These are phyloP conservation scores for Illadopsis cleaveri DNA, from an alignment of 2,113 vertebrate species.

Conservation along the genomic window DNA sequence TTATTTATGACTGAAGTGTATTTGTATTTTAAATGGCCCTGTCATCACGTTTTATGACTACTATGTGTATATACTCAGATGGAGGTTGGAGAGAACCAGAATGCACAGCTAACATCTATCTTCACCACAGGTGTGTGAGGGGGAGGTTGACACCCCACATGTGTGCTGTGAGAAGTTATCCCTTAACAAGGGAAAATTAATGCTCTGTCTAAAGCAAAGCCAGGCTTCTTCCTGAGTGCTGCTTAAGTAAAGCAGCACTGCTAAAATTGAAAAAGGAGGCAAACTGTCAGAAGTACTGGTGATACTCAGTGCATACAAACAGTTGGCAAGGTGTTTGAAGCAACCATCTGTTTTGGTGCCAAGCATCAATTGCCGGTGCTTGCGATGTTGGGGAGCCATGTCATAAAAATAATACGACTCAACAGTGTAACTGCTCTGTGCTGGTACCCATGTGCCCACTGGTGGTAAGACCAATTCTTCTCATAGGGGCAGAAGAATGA, in stretches of 20 bases:
- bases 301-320: neutral
- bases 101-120: constrained; percentile 45
- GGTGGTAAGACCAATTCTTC: neutral
- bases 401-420: neutral
- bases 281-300: constrained; percentile 9
- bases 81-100: neutral
- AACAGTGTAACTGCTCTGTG: neutral
- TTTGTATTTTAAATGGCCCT: constrained; percentile 51
- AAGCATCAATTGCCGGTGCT: neutral
- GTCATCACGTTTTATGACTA: constrained; percentile 30
- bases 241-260: neutral
- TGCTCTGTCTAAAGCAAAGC: constrained; percentile 44
- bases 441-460: neutral
- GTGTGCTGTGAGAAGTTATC: constrained; percentile 25
- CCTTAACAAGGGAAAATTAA: constrained; percentile 71
- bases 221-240: neutral
- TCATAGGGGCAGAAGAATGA: neutral
- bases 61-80: constrained; percentile 1
- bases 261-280: constrained; percentile 44
- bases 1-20: constrained; percentile 25
- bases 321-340: constrained; percentile 48
- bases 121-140: constrained; percentile 55
- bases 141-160: constrained; percentile 33
- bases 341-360: constrained; percentile 1
- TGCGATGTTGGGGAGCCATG: neutral